A percentile compares a stretch with the other conserved stretches of the same genome.
Evolutionary conservation across 37 sponge, comb jelly and placozoan genomes (phyloP).

Genomic region (Hormiphora californensis): DNA sequence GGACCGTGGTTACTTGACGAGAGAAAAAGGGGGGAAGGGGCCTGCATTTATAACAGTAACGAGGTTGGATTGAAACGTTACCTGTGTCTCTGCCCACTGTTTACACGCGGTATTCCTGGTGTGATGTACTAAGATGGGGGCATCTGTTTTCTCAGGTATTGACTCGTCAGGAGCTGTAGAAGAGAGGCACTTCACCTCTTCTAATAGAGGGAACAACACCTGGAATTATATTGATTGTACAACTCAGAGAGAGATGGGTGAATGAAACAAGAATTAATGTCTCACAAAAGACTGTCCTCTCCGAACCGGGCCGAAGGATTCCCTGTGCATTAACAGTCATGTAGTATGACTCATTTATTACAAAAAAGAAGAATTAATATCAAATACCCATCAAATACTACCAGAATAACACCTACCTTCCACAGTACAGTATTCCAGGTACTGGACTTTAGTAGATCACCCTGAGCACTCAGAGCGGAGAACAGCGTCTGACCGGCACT

Average conservation of each 20-base stretch:
- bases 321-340: no score
- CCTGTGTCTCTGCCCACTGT: constrained; percentile 96
- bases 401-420: constrained; percentile 68
- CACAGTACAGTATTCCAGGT: constrained; percentile 84
- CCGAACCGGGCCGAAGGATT: no score
- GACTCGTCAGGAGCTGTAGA: constrained; percentile 62
- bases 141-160: not conserved
- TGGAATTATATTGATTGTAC: constrained; percentile 8
- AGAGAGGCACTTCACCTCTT: constrained; percentile 61
- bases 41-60: no score
- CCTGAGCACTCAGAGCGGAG: constrained; percentile 87
- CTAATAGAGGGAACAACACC: constrained; percentile 83
- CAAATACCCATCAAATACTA: no score
- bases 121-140: constrained; percentile 83
- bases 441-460: constrained; percentile 63
- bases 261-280: no score
- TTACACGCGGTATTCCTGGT: constrained; percentile 85
- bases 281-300: no score
- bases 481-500: constrained; percentile 96
- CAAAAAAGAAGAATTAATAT: no score
- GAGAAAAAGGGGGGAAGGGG: no score
- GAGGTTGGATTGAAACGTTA: no score
- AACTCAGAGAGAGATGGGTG: not conserved
- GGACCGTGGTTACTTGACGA: no score
- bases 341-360: no score